Evolutionary conservation across 2,113 vertebrate genomes (phyloP), one percentile per base, ranked within the genome.

Genomic region (Callopanchax toddi): DNA sequence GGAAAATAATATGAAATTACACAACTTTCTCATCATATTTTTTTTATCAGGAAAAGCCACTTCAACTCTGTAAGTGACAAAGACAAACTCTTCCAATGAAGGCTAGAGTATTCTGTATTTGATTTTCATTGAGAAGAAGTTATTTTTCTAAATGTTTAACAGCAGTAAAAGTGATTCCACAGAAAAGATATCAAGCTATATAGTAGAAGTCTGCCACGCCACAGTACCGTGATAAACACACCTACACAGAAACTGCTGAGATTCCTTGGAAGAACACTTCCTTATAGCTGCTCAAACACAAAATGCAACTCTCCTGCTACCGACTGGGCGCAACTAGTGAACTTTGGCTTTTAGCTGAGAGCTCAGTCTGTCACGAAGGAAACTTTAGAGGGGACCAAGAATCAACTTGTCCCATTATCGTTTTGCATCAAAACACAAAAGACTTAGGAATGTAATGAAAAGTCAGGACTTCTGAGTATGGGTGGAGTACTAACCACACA

Each of bases 191-290:
- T 32, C 29, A 8, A 32, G 29, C 29, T 32, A 9, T 6, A 7
- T 6, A 8, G 29, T n/a, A n/a, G n/a, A n/a, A n/a, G n/a, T n/a
- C n/a, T n/a, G n/a, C n/a, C 29, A 32, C 10, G 29, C 10, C 29
- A 32, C 29, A 6, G 29, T 9, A 32, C n/a, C n/a, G 29, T 32
- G 11, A 53, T 11, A 55, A 10, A 8, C 52, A 34, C 0, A 16
- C 1, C 7, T 12, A 22, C 29, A 44, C 5, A 51, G 23, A 59
- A 21, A 44, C 6, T 17, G 5, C 48, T 23, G 2, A 5, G 52
- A 46, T 68, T 82, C 71, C 0, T 67, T 49, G 23, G 48, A 76
- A 52, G 22, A 52, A 13, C n/a, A 11, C 18, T 51, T 66, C 29
- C 69, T 73, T 46, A 4, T 8, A 2, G 1, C 1, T n/a, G 29